Base-by-base conservation (phyloP, 2,797 vertebrate genomes). In the Smutsia gigantea region DNA sequence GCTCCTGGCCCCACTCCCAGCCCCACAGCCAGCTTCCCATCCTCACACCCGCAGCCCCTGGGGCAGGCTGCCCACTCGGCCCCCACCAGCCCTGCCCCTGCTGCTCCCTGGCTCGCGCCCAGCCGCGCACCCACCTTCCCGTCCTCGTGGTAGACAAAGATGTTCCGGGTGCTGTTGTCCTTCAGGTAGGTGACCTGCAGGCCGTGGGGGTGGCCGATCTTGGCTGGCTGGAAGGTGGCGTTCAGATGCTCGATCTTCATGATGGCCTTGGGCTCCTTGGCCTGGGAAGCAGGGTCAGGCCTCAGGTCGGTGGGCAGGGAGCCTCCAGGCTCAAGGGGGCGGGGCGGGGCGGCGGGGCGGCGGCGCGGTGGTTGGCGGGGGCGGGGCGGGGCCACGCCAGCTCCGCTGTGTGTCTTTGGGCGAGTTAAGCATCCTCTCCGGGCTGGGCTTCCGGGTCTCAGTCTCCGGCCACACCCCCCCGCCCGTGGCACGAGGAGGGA, bases 151-250 rank as follows among this genome's bases (percentile, higher is more conserved):
- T 99, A 99, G 69, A 99, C 99, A 66, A 99, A 99, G 98, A 99
- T 99, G 97, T 99, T 99, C 91, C 99, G 99, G 93, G 99, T 99
- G 99, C 99, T 99, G 96, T 99, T 99, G 99, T 99, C 99, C 98
- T 99, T 99, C 98, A 99, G 96, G 98, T 99, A 99, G 68, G 99
- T 99, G 98, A 99, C 99, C 98, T 99, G 99, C 94, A 99, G 99
- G 10, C 99, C 99, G 0, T 99, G 99, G 0, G 99, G 99, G 98
- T 99, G 99, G 81, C 99, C 99, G 0, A 99, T 99, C 98, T 99
- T 99, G 31, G 99, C 98, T 0, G 99, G 99, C 97, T 99, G 99
- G 98, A 99, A 99, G 85, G 99, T 99, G 0, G 99, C 99, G 0
- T 99, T 99, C 49, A 99, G 98, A 21, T 99, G 99, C 81, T 99